Evolutionary conservation across 2,888 invertebrate species (phyloP).

Genomic region (Hoplodrina blanda): DNA sequence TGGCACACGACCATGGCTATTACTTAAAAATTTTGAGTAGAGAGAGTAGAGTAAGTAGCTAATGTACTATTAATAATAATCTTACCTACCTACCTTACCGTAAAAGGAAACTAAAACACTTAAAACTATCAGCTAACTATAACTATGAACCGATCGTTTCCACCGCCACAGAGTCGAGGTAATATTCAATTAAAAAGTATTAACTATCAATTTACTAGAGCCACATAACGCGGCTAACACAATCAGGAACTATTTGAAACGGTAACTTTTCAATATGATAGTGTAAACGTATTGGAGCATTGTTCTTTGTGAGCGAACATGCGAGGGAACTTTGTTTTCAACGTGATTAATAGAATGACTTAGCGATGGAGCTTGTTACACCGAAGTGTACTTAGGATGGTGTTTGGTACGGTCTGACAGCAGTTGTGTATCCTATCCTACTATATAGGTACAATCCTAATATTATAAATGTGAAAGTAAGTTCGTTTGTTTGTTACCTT

Average conservation of each 20-base stretch:
- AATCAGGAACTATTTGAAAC: slow-evolving; percentile 34
- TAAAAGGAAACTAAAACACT: slow-evolving; percentile 6
- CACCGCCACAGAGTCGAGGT: background rate
- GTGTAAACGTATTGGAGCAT: slow-evolving; percentile 12
- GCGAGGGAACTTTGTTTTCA: slow-evolving; percentile 35
- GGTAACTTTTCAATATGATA: slow-evolving; percentile 46
- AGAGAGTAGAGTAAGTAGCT: too few species aligned
- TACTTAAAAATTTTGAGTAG: too few species aligned
- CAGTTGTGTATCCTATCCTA: background rate
- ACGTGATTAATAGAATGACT: slow-evolving; percentile 50
- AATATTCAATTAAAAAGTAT: slow-evolving; percentile 50
- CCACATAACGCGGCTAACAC: slow-evolving; percentile 20
- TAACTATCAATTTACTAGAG: slow-evolving; percentile 41
- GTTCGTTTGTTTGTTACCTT: too few species aligned
- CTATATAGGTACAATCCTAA: too few species aligned
- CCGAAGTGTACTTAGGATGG: slow-evolving; percentile 38
- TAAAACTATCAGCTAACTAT: slow-evolving; percentile 20
- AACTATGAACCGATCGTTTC: slow-evolving; percentile 9
- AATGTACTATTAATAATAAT: background rate
- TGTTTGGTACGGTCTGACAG: slow-evolving; percentile 22
- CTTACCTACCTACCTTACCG: background rate
- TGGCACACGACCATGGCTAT: too few species aligned
- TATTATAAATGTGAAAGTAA: too few species aligned
- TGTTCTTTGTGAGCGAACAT: slow-evolving; percentile 31
- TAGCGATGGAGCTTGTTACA: slow-evolving; percentile 22